These are phyloP conservation scores for Puntigrus tetrazona DNA, from an alignment of 2,113 vertebrate species.

Conservation along the genomic window DNA sequence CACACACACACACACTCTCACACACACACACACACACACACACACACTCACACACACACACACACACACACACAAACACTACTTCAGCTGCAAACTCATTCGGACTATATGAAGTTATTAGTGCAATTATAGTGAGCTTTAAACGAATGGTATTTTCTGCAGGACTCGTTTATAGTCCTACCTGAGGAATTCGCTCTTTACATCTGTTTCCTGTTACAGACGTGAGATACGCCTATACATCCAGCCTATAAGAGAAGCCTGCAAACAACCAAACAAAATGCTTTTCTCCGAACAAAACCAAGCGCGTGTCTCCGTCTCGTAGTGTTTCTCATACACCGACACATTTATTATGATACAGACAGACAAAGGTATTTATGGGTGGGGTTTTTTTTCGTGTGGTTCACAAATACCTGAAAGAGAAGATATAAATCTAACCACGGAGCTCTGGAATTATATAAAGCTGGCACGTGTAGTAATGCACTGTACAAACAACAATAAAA, in stretches of 20 bases:
- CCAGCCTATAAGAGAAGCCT: background rate
- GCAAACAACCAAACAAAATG: background rate
- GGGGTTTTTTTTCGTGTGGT: background rate
- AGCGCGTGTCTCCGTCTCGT: too few relatives aligned
- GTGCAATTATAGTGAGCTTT: too few relatives aligned
- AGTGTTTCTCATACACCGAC: background rate
- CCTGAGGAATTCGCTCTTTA: background rate
- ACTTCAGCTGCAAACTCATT: background rate
- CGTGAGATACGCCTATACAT: background rate
- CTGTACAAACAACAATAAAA: background rate
- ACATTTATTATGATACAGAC: background rate
- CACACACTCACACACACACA: background rate
- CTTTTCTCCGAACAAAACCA: too few relatives aligned
- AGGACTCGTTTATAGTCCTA: background rate
- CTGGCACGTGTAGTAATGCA: background rate
- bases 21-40: background rate
- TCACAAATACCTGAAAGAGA: background rate
- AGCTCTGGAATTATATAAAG: background rate
- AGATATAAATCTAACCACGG: background rate
- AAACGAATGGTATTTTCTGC: background rate
- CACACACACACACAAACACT: background rate
- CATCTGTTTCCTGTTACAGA: constrained; percentile 13
- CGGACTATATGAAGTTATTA: background rate
- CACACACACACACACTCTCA: background rate
- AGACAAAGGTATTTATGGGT: background rate